Percentiles rank a stretch among this genome's conserved stretches.
Evolutionary conservation across 2,888 invertebrate species (phyloP).

Genomic region (Melanargia galathea): DNA sequence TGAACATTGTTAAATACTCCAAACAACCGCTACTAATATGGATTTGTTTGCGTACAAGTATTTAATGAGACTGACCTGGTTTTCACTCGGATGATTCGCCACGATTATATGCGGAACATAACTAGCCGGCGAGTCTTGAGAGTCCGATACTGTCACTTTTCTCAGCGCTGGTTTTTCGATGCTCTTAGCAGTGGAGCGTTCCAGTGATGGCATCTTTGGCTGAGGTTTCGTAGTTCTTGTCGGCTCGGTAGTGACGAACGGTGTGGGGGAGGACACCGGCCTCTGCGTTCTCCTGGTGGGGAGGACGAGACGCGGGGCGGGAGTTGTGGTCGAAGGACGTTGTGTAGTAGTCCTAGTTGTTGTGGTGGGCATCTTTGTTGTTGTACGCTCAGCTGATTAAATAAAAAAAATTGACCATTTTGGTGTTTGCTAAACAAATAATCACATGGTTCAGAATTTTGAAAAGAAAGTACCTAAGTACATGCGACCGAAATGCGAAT

Average conservation of each 20-base stretch:
- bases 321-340: slow-evolving; percentile 45
- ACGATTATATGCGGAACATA: slow-evolving; percentile 82
- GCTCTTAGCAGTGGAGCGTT: slow-evolving; percentile 64
- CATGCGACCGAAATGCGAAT: too few relatives aligned
- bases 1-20: too few relatives aligned
- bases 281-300: slow-evolving; percentile 50
- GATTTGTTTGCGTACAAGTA: not conserved
- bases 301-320: slow-evolving; percentile 49
- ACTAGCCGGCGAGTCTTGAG: slow-evolving; percentile 69
- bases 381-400: too few relatives aligned
- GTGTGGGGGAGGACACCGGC: slow-evolving; percentile 52
- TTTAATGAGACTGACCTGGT: slow-evolving; percentile 77
- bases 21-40: not conserved
- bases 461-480: too few relatives aligned
- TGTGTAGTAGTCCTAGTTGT: slow-evolving; percentile 44
- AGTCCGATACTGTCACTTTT: slow-evolving; percentile 61
- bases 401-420: too few relatives aligned
- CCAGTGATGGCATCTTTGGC: slow-evolving; percentile 64
- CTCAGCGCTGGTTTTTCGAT: slow-evolving; percentile 68
- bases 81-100: slow-evolving; percentile 89
- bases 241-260: slow-evolving; percentile 47
- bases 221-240: slow-evolving; percentile 61
- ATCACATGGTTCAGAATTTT: too few relatives aligned
- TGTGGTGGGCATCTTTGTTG: slow-evolving; percentile 50
- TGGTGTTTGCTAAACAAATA: too few relatives aligned